Conservation (phyloP, 2,888 invertebrate genomes). For the Siphlonurus alternatus region DNA sequence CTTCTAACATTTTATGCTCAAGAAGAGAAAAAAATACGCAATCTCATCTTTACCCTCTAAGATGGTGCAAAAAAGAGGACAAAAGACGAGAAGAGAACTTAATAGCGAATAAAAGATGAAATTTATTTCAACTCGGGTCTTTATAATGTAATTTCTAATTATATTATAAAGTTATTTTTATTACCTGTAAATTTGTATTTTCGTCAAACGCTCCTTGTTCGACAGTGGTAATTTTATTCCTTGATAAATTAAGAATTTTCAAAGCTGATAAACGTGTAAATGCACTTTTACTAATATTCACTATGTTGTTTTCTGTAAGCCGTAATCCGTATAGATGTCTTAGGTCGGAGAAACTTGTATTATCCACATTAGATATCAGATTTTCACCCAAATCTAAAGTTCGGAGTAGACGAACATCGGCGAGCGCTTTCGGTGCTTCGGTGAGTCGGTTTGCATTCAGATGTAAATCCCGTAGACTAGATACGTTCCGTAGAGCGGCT, state of each 20-base stretch:
- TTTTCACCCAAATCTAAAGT: constrained; percentile 75
- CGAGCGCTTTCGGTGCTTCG: constrained; percentile 50
- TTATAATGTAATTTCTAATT: too few relatives aligned
- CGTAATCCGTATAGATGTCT: constrained; percentile 64
- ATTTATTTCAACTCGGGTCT: too few relatives aligned
- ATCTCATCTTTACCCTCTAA: too few relatives aligned
- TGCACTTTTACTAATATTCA: constrained; percentile 59
- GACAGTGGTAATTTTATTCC: constrained; percentile 64
- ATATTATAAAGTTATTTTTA: too few relatives aligned
- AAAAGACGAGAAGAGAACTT: too few relatives aligned
- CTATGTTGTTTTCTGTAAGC: constrained; percentile 70
- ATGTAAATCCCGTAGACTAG: constrained; percentile 64
- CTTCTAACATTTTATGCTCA: too few relatives aligned
- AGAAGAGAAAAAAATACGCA: too few relatives aligned
- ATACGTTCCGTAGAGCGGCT: constrained; percentile 59
- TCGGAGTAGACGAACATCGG: constrained; percentile 58
- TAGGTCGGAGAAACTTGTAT: constrained; percentile 64
- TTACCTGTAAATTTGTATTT: constrained; percentile 35
- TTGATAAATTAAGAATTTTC: constrained; percentile 65
- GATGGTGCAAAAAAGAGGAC: too few relatives aligned
- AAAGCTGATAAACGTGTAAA: constrained; percentile 61
- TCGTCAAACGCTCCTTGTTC: constrained; percentile 62
- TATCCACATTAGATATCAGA: constrained; percentile 57
- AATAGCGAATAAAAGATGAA: too few relatives aligned
- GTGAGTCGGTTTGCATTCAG: constrained; percentile 64